phyloP scores from a whole-genome alignment of 2,888 invertebrate species.

The Podotricha telesiphe region DNA sequence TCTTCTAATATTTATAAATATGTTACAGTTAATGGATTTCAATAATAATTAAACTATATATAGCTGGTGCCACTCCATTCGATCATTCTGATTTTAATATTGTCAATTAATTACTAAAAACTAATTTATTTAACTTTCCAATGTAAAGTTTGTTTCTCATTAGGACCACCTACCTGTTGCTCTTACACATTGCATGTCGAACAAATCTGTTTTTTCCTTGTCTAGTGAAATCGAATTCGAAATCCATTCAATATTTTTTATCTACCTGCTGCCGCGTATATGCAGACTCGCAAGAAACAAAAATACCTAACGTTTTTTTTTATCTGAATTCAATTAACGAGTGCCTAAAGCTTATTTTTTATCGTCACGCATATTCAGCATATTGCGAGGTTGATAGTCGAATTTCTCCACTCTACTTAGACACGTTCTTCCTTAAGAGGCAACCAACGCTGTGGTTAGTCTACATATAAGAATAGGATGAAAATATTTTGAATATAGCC shows the following conservation, averaged over 20 bases:
- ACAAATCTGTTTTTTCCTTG: conserved; percentile 21
- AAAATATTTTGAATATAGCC: too few relatives aligned
- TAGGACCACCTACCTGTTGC: conserved; percentile 15
- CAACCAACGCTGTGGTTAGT: too few relatives aligned
- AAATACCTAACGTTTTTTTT: conserved; percentile 2
- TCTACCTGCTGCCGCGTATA: conserved; percentile 26
- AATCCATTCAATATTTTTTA: conserved; percentile 26
- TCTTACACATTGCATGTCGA: conserved; percentile 1
- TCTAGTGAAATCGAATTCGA: conserved; percentile 32
- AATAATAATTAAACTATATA: too few relatives aligned
- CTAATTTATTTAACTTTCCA: conserved; percentile 16
- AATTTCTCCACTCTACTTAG: too few relatives aligned
- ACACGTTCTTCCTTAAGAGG: too few relatives aligned
- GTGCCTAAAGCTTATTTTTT: conserved; percentile 12
- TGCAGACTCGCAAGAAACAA: conserved; percentile 2
- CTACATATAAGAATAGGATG: too few relatives aligned
- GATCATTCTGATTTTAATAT: conserved; percentile 20
- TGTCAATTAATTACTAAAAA: conserved; percentile 9
- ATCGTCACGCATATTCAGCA: too few relatives aligned
- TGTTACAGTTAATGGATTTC: too few relatives aligned
- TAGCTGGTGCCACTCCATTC: conserved; percentile 25
- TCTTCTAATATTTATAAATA: too few relatives aligned
- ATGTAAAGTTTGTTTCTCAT: conserved; percentile 23
- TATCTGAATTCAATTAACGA: not conserved
- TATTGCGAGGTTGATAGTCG: too few relatives aligned